phyloP scores from a whole-genome alignment of 2,113 vertebrate species.

The Pluvialis apricaria region DNA sequence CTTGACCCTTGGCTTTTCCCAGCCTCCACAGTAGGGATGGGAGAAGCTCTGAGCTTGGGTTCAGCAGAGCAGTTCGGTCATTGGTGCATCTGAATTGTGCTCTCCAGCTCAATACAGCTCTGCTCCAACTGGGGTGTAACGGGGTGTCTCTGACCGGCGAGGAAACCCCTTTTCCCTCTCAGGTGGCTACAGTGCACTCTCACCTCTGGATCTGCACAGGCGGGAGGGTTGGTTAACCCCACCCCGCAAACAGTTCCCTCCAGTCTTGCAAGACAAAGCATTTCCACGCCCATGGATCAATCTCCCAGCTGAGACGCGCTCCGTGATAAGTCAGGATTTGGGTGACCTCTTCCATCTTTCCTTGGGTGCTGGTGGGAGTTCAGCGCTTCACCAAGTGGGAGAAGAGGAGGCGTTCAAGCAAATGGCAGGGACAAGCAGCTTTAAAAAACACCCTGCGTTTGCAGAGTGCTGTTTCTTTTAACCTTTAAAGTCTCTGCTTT shows the following conservation, averaged over 20 bases:
- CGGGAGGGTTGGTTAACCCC: background rate
- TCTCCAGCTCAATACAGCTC: background rate
- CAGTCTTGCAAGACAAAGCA: background rate
- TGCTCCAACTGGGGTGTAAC: background rate
- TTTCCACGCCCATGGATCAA: background rate
- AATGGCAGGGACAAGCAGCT: background rate
- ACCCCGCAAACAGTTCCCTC: background rate
- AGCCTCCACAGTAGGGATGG: background rate
- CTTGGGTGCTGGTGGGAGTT: background rate
- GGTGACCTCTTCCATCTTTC: background rate
- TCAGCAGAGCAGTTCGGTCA: background rate
- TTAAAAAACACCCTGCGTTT: background rate
- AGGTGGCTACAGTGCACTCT: background rate
- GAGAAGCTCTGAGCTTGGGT: background rate
- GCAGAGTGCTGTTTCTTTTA: background rate
- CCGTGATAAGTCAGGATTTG: background rate
- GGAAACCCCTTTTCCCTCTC: background rate
- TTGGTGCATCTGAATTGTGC: background rate
- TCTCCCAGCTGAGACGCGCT: background rate
- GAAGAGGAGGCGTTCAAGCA: background rate
- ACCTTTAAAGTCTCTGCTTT: constrained; percentile 48
- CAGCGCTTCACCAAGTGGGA: background rate
- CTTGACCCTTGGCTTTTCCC: background rate
- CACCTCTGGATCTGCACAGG: background rate
- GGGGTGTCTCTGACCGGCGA: background rate